These are phyloP conservation scores for Naja naja DNA, from an alignment of 2,113 vertebrate species.

Conservation along the genomic window DNA sequence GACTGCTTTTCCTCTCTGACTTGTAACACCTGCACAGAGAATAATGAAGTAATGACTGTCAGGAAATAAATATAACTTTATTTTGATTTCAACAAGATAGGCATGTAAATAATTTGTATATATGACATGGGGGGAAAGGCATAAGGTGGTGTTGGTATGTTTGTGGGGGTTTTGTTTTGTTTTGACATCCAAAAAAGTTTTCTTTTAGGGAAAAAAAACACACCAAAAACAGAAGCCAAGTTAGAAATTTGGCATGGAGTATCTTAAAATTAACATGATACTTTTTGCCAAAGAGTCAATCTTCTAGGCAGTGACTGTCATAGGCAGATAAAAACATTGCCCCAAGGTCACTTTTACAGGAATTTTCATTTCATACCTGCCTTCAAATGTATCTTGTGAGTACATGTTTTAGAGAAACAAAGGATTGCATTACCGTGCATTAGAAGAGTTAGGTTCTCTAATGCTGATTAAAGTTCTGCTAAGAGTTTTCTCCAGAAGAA, in stretches of 20 bases:
- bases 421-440: slow-evolving; percentile 25
- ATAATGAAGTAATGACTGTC: background rate
- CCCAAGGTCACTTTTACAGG: slow-evolving; percentile 63
- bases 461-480: background rate
- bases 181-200: slow-evolving; percentile 11
- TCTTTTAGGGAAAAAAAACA: slow-evolving; percentile 6
- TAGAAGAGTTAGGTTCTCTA: slow-evolving; percentile 8
- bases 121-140: background rate
- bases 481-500: background rate
- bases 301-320: slow-evolving; percentile 60
- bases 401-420: slow-evolving; percentile 58
- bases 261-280: slow-evolving; percentile 33
- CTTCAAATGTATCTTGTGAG: slow-evolving; percentile 63
- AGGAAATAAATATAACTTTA: slow-evolving; percentile 1
- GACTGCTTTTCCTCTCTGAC: background rate
- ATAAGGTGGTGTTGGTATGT: background rate
- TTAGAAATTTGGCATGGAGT: slow-evolving; percentile 44
- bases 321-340: slow-evolving; percentile 64
- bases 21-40: background rate
- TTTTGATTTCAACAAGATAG: background rate
- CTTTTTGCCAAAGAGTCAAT: slow-evolving; percentile 59
- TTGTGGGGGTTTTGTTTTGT: background rate
- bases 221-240: slow-evolving; percentile 17
- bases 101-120: slow-evolving; percentile 21
- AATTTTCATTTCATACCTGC: slow-evolving; percentile 68